Base-by-base conservation (phyloP, 1,140 invertebrate genomes). In the Drosophila malerkotliana region DNA sequence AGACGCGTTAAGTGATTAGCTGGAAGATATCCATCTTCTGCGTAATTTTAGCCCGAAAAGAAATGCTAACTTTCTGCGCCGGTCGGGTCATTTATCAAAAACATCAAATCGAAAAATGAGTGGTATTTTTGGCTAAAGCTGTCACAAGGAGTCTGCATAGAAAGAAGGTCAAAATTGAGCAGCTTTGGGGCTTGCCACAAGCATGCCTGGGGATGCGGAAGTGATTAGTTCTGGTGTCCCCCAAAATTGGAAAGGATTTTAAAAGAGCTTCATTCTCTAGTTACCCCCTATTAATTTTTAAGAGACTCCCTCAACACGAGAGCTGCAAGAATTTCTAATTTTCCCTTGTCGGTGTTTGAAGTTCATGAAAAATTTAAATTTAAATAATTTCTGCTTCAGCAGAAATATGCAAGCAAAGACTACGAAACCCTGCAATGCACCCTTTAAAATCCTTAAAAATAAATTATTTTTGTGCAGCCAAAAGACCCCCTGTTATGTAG, bases 111-210 rank as follows among this genome's bases (percentile, higher is more conserved):
- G 55, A 62, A 45, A 60, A 85, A 54, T 85, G 61, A 54, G 53
- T 55, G 47, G 60, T 57, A 56, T 76, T 64, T 75, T 72, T 59
- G 52, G 52, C 49, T 18, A 24, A n/a, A 41, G 14, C 56, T 80
- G 47, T 47, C 52, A 53, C 34, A 60, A 12, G 37, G 56, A 64
- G 68, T 79, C 76, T 75, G 60, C 57, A 79, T 79, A 49, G 56
- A 71, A 84, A 57, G 60, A 72, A 72, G 80, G 79, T 75, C 71
- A 78, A 51, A 55, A 55, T 58, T 37, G 62, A 49, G 32, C 37
- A 15, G 18, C n/a, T 26, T 51, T 37, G 51, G 9, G 57, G 44
- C 54, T 5, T 32, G 44, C 47, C 73, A 53, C 54, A 85, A 51
- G 56, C 71, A 77, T 57, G 73, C 24, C 48, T 60, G 52, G 26